Evolutionary conservation across 2,113 vertebrate species (phyloP), one percentile per base, ranked within the genome.

Genomic region (Myiozetetes cayanensis): DNA sequence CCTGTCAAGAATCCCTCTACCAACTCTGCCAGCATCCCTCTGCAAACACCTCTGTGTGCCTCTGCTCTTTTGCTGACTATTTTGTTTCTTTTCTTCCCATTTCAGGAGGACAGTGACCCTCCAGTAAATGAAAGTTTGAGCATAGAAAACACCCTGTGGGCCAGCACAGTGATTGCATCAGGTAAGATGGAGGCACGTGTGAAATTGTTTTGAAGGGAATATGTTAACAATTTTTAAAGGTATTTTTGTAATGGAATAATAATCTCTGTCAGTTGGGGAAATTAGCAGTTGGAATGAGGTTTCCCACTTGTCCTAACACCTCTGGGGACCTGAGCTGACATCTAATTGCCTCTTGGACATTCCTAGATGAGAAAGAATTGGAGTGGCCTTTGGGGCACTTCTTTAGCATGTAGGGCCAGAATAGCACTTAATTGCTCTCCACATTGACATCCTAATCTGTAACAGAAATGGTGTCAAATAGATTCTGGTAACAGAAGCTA

Each of bases 81-180:
- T 70, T 30, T 47, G n/a, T 31, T 59, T 31, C 9, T 63, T 52
- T 71, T 62, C 66, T 68, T 33, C 71, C n/a, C 53, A 1, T 82
- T 95, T 91, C 91, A 99, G 99, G 99, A 99, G 80, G 99, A 99
- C 87, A 99, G 99, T 43, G 99, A 99, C 96, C 99, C 99, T 62
- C 98, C 99, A 3, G 98, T 99, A 65, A 99, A 99, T 14, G 99
- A 99, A 96, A 99, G 99, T 44, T 97, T 99, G 93, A 99, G 99
- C 96, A 99, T 99, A 18, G 99, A 99, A 96, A 99, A 99, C 97
- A 99, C 99, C 0, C 98, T 99, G 14, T 99, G 99, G 99, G 99
- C 99, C 35, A 99, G 99, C 98, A 99, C 99, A 0, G 99, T 99
- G 61, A 98, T 99, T 12, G 99, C 99, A 37, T 99, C 99, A 85